A percentile compares a stretch with the other conserved stretches of the same genome.
These are phyloP conservation scores for Harpagifer antarcticus DNA, from an alignment of 2,797 vertebrate genomes.

Conservation along the genomic window DNA sequence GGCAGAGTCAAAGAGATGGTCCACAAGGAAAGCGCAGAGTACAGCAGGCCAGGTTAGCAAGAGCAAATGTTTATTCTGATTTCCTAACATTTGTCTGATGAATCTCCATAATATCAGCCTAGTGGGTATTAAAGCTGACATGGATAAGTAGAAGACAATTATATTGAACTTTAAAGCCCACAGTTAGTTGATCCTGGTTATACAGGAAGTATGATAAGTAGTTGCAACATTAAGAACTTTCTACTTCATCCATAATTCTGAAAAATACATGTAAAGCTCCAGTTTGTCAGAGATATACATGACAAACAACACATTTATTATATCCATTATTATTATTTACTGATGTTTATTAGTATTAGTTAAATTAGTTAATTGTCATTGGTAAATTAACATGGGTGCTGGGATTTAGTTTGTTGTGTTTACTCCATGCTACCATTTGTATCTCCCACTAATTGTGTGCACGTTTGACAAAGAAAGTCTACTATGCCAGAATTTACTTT, in stretches of 20 bases:
- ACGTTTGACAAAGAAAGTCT: slow-evolving; percentile 34
- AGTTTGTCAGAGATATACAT: slow-evolving; percentile 10
- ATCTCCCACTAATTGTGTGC: slow-evolving; percentile 39
- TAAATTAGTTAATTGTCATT: slow-evolving; percentile 25
- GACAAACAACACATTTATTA: slow-evolving; percentile 23
- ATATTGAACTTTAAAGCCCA: not conserved
- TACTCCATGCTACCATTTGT: slow-evolving; percentile 39
- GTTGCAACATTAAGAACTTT: not conserved
- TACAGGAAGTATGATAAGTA: too few species aligned
- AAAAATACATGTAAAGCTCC: slow-evolving; percentile 3
- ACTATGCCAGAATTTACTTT: slow-evolving; percentile 23
- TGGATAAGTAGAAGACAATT: not conserved
- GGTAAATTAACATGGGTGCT: slow-evolving; percentile 38
- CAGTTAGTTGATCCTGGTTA: not conserved
- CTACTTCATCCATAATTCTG: not conserved
- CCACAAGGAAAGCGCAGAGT: slow-evolving; percentile 93
- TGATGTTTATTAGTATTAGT: slow-evolving; percentile 11
- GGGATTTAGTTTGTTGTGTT: slow-evolving; percentile 52
- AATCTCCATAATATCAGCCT: slow-evolving; percentile 15
- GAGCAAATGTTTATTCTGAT: slow-evolving; percentile 24
- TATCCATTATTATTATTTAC: slow-evolving; percentile 21
- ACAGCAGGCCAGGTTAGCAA: slow-evolving; percentile 91
- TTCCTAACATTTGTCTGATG: not conserved
- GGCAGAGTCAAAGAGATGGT: slow-evolving; percentile 95
- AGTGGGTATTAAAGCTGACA: not conserved